phyloP scores from a whole-genome alignment of 2,113 vertebrate species.

The Pungitius pungitius region DNA sequence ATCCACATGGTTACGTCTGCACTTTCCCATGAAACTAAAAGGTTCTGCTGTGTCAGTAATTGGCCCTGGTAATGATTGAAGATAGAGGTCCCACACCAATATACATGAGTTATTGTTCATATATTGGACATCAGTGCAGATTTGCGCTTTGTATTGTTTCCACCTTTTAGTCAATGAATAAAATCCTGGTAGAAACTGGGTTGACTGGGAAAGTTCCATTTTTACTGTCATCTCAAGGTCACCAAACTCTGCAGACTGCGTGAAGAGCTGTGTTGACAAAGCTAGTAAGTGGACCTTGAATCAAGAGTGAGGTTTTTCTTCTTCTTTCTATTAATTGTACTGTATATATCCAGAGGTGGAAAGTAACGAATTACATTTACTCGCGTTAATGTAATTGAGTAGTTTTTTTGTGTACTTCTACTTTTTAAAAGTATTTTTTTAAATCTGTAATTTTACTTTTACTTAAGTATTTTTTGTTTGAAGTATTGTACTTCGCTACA shows the following conservation, averaged over 20 bases:
- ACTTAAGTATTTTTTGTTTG: too few relatives aligned
- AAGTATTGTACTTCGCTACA: too few relatives aligned
- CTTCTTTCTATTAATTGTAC: too few relatives aligned
- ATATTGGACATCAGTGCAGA: conserved; percentile 4
- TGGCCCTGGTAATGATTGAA: not conserved
- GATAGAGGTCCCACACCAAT: not conserved
- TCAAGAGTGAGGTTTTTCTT: not conserved
- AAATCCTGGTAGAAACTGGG: conserved; percentile 17
- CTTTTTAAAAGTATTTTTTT: too few relatives aligned
- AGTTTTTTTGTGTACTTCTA: too few relatives aligned
- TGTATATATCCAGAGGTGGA: too few relatives aligned
- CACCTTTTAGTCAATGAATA: conserved; percentile 21
- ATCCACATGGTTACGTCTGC: not conserved
- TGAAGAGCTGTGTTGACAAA: not conserved
- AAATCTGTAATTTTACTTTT: too few relatives aligned
- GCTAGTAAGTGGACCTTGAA: not conserved
- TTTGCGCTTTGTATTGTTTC: conserved; percentile 13
- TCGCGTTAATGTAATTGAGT: too few relatives aligned
- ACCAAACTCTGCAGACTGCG: not conserved
- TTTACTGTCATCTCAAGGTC: not conserved
- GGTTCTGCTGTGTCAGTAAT: not conserved
- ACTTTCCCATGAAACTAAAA: not conserved
- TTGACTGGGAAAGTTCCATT: not conserved
- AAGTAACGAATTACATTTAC: too few relatives aligned
- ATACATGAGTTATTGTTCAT: conserved; percentile 3